A percentile compares a stretch with the other conserved stretches of the same genome.
Conservation (phyloP, 2,797 vertebrate genomes). For the Amazona ochrocephala region DNA sequence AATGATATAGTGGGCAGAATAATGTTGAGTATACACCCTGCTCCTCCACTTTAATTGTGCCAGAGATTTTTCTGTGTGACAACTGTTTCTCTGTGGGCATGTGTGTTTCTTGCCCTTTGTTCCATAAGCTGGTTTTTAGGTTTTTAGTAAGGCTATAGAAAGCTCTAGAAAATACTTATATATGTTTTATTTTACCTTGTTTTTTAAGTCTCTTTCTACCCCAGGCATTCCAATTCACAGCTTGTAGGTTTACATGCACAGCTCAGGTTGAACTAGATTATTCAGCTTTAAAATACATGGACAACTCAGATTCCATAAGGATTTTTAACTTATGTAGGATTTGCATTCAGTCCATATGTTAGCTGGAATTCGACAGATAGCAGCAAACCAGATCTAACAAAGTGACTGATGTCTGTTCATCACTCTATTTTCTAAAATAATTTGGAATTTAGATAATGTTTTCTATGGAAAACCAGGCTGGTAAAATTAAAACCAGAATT, state of each 20-base stretch:
- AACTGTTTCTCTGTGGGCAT: conserved; percentile 62
- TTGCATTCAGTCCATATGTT: background rate
- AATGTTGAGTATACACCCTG: conserved; percentile 68
- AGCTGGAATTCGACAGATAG: background rate
- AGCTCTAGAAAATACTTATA: background rate
- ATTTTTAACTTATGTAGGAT: background rate
- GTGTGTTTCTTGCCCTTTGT: conserved; percentile 72
- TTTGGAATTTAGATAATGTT: background rate
- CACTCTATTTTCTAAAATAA: background rate
- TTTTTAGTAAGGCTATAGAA: background rate
- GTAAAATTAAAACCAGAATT: background rate
- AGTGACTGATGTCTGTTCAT: background rate
- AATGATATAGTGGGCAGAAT: conserved; percentile 74
- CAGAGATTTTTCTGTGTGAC: conserved; percentile 68
- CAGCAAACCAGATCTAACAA: background rate
- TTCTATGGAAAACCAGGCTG: background rate
- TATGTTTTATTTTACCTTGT: background rate
- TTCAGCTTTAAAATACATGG: background rate
- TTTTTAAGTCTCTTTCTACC: background rate
- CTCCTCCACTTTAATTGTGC: conserved; percentile 75
- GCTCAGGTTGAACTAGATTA: background rate
- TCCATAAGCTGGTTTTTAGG: conserved; percentile 56
- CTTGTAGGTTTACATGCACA: background rate
- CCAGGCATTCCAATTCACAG: background rate
- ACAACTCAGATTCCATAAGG: background rate